A percentile compares a stretch with the other conserved stretches of the same genome.
phyloP scores from a whole-genome alignment of 1,140 invertebrate genomes.

The Orchesella cincta region DNA sequence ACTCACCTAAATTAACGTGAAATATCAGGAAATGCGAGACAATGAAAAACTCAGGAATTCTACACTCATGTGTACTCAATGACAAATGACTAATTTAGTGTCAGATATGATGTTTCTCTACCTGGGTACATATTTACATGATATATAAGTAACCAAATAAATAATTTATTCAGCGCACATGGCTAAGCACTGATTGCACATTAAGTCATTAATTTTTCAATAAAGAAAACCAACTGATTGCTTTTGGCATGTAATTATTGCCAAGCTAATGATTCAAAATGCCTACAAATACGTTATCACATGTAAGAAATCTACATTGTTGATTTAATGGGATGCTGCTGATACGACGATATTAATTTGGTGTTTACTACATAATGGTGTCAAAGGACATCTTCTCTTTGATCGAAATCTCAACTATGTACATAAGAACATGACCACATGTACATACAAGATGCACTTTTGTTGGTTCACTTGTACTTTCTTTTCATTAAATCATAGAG shows the following conservation, averaged over 20 bases:
- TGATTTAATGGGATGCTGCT: neutral
- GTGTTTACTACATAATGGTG: neutral
- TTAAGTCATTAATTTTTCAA: neutral
- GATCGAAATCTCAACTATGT: neutral
- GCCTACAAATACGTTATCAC: neutral
- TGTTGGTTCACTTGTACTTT: neutral
- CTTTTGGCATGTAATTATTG: conserved; percentile 10
- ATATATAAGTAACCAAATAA: too few relatives aligned
- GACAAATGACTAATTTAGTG: too few relatives aligned
- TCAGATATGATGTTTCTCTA: neutral
- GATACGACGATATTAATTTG: neutral
- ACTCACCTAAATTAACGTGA: too few relatives aligned
- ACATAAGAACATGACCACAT: neutral
- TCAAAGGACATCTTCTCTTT: neutral
- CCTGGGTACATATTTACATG: neutral
- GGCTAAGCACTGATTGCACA: neutral
- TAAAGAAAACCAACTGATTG: conserved; percentile 18
- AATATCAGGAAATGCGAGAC: too few relatives aligned
- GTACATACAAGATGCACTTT: neutral
- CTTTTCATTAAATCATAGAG: neutral
- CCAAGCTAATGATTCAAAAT: neutral
- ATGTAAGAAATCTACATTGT: neutral
- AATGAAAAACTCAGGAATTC: neutral
- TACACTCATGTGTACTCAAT: neutral
- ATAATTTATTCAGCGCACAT: too few relatives aligned